Evolutionary conservation across 2,888 invertebrate genomes (phyloP).

Genomic region (Eudasyphora cyanicolor): DNA sequence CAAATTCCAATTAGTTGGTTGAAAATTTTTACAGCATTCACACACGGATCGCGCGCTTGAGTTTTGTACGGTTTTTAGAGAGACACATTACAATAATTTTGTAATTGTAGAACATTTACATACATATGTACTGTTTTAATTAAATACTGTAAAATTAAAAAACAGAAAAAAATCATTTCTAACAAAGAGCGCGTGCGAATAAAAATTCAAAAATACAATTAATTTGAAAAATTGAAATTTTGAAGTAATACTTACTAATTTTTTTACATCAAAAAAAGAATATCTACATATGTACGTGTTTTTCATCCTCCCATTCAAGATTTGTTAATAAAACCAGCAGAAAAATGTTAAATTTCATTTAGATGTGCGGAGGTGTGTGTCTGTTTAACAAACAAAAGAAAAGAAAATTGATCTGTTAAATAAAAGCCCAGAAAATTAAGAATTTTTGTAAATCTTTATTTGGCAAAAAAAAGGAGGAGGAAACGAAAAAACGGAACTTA

Average conservation of each 20-base stretch:
- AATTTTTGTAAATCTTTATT: constrained; percentile 18
- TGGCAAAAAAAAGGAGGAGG: not conserved
- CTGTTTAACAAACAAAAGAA: constrained; percentile 37
- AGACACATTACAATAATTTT: constrained; percentile 31
- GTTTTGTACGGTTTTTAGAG: constrained; percentile 52
- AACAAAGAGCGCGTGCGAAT: constrained; percentile 65
- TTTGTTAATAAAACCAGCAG: not conserved
- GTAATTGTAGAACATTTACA: constrained; percentile 32
- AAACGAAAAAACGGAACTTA: constrained; percentile 56
- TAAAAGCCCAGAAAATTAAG: not conserved
- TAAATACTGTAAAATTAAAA: constrained; percentile 34
- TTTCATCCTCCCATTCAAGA: constrained; percentile 18
- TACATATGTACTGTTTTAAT: constrained; percentile 59
- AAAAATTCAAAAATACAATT: constrained; percentile 44
- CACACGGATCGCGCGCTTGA: constrained; percentile 55
- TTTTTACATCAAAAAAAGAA: constrained; percentile 16
- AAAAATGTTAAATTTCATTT: not conserved
- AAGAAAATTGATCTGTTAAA: constrained; percentile 51
- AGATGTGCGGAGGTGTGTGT: constrained; percentile 45
- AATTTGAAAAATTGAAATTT: constrained; percentile 31
- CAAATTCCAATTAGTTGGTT: constrained; percentile 66
- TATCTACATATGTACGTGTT: constrained; percentile 60
- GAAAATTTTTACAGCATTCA: constrained; percentile 67
- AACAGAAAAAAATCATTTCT: constrained; percentile 46
- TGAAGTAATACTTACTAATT: not conserved